Base-by-base conservation (phyloP, 1,140 invertebrate genomes). In the Archivesica marissinica region DNA sequence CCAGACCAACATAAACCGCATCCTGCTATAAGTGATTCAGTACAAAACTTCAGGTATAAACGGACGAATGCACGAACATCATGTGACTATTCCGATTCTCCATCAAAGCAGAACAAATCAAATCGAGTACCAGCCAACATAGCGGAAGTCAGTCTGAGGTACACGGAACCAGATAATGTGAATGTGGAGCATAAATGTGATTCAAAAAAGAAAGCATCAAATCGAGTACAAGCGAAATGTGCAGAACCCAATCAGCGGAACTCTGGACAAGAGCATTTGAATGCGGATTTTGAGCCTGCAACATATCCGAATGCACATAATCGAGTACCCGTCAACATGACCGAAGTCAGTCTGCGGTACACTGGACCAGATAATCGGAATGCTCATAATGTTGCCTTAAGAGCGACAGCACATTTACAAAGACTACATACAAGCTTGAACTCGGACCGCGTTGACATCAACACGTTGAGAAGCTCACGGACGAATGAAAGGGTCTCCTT, bases 31-130 rank as follows among this genome's bases (percentile, higher is more conserved):
- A 50, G 2, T 33, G 68, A 72, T 15, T 50, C 41, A 33, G 68
- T 72, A 25, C 28, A 25, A 9, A 72, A 72, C 28, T 72, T 72
- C 41, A 30, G 68, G 41, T 44, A 25, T 23, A 72, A 72, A 50
- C 9, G 44, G 20, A 2, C 28, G 2, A 28, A 0, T 33, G 33
- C 23, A 6, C 50, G 4, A 2, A 7, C 3, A 6, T 30, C 44
- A 0, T 25, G 1, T 52, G 66, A 70, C 30, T 11, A 13, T 4
- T 47, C 35, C 25, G 23, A 47, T 28, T 28, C 25, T 33, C 30
- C 23, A 17, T 20, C 59, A 64, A 35, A 4, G 15, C 28, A 33
- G 25, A 64, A 25, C 20, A 17, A 25, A 17, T 6, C 15, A 64
- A 33, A 64, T 25, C 11, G 30, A 17, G n/a, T 64, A 33, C 59